Conservation (phyloP, 2,888 invertebrate species). For the Ennomos erosarius region DNA sequence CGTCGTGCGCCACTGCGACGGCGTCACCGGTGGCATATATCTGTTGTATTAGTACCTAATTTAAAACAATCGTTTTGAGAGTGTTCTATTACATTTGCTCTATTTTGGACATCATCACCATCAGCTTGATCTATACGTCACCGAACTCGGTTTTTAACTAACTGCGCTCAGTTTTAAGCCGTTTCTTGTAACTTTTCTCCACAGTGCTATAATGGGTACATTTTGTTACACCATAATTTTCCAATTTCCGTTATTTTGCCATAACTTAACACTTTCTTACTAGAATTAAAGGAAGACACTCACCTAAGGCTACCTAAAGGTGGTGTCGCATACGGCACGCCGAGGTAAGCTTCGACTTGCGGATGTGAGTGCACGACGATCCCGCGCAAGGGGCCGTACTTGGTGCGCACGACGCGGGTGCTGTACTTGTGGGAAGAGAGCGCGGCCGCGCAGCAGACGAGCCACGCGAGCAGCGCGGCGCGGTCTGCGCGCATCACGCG, state of each 20-base stretch:
- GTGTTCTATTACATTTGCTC: too few relatives aligned
- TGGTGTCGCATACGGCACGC: conserved; percentile 97
- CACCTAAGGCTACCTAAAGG: conserved; percentile 95
- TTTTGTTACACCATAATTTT: too few relatives aligned
- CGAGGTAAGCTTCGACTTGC: conserved; percentile 95
- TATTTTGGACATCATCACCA: too few relatives aligned
- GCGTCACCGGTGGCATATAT: conserved; percentile 98
- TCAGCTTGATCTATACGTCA: too few relatives aligned
- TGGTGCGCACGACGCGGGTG: conserved; percentile 93
- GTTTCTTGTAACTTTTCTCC: too few relatives aligned
- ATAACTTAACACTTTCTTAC: too few relatives aligned
- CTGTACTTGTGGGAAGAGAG: conserved; percentile 91
- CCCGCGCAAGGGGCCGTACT: conserved; percentile 95
- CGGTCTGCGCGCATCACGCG: conserved; percentile 81
- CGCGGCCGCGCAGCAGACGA: conserved; percentile 83
- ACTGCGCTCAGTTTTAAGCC: too few relatives aligned
- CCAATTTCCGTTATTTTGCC: too few relatives aligned
- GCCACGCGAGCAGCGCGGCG: conserved; percentile 85
- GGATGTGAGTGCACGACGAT: conserved; percentile 92
- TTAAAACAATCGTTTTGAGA: too few relatives aligned
- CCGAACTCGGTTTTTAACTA: too few relatives aligned
- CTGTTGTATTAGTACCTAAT: conserved; percentile 57
- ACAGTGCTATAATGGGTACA: too few relatives aligned
- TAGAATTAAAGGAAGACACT: conserved; percentile 35
- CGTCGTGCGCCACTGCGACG: conserved; percentile 93